phyloP scores from a whole-genome alignment of 2,888 invertebrate species.

The Diplazon laetatorius region DNA sequence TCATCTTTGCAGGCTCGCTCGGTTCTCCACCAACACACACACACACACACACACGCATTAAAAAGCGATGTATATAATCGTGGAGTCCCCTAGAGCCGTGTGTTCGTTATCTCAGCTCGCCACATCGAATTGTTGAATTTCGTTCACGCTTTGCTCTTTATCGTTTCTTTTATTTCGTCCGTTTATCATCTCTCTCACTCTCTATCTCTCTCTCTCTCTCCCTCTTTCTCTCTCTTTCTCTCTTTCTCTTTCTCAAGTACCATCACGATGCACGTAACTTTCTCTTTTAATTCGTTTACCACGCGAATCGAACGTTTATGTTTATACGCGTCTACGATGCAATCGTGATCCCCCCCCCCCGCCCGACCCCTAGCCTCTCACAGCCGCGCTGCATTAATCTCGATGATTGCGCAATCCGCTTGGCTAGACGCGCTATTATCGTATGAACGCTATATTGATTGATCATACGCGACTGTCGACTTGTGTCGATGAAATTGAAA shows the following conservation, averaged over 20 bases:
- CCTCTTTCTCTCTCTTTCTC: constrained; percentile 58
- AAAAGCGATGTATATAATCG: not conserved
- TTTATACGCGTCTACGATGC: not conserved
- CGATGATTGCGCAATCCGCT: constrained; percentile 40
- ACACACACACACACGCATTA: not conserved
- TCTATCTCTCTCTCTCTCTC: constrained; percentile 56
- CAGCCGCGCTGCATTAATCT: constrained; percentile 20
- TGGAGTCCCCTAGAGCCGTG: not conserved
- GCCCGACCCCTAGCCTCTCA: not conserved
- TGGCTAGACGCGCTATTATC: constrained; percentile 40
- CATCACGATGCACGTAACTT: constrained; percentile 42
- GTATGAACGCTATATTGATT: not conserved
- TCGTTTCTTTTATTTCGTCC: constrained; percentile 51
- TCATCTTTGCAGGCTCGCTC: constrained; percentile 41
- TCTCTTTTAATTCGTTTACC: constrained; percentile 57
- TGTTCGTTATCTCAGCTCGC: constrained; percentile 25
- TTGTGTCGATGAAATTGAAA: no score
- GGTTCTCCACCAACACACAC: constrained; percentile 24
- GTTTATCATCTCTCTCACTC: constrained; percentile 50
- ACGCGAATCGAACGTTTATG: constrained; percentile 19
- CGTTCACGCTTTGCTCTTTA: constrained; percentile 66
- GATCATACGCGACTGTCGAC: no score
- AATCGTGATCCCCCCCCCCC: not conserved
- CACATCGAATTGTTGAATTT: constrained; percentile 68
- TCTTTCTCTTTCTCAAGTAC: constrained; percentile 50